A percentile compares a stretch with the other conserved stretches of the same genome.
Conservation (phyloP, 2,797 vertebrate species). For the Cirrhinus molitorella region DNA sequence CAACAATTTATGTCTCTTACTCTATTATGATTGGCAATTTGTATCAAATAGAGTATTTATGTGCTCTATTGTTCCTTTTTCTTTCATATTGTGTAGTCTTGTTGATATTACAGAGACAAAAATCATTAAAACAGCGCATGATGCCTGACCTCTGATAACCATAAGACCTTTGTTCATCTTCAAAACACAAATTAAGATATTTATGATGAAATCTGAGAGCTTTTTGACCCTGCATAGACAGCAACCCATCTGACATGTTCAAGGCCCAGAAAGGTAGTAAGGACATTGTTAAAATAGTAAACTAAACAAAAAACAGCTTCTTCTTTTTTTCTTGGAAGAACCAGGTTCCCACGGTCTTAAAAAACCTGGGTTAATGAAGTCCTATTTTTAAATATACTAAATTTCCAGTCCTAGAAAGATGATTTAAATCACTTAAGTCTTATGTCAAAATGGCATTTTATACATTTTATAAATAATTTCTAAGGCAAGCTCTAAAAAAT, state of each 20-base stretch:
- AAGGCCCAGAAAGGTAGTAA: too few relatives aligned
- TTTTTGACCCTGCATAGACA: too few relatives aligned
- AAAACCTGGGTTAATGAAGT: not conserved
- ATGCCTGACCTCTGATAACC: not conserved
- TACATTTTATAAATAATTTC: not conserved
- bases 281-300: too few relatives aligned
- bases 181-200: too few relatives aligned
- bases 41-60: slow-evolving; percentile 20
- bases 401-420: not conserved
- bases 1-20: slow-evolving; percentile 46
- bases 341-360: not conserved
- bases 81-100: not conserved
- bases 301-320: too few relatives aligned
- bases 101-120: not conserved
- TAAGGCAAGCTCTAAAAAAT: not conserved
- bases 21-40: slow-evolving; percentile 26
- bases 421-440: not conserved
- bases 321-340: not conserved
- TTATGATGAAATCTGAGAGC: too few relatives aligned
- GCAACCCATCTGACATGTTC: too few relatives aligned
- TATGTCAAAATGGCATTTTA: not conserved
- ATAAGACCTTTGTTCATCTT: too few relatives aligned
- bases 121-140: not conserved
- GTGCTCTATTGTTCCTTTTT: not conserved
- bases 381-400: not conserved